Evolutionary conservation across 1,140 invertebrate genomes (phyloP), one percentile per base, ranked within the genome.

Genomic region (Drusus annulatus): DNA sequence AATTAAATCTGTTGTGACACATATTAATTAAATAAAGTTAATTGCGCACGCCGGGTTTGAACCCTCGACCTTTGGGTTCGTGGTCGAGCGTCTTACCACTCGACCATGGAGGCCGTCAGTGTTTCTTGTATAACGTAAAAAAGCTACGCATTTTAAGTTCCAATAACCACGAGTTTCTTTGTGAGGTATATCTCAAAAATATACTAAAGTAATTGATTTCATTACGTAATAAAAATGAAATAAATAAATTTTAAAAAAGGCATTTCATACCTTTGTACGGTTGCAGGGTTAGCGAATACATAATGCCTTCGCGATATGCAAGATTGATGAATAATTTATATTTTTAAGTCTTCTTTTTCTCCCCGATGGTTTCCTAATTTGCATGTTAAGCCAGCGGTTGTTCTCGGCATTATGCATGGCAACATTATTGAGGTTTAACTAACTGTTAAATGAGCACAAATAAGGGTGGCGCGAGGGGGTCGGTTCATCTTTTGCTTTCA

Each of bases 401-500:
- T 75, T 74, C 54, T 74, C 62, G 74, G 63, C 78, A 63, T 79
- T 79, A 79, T 79, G 78, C 78, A 79, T 74, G 60, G 69, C 68
- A 79, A 74, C 78, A 79, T 79, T 79, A 75, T 79, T 56, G 78
- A 52, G 69, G 78, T 75, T 79, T 79, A 79, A 79, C 78, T 79
- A 79, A 79, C 78, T 79, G 78, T 74, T 79, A 79, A 79, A 79
- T 79, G 69, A 79, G 69, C 69, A 69, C 23, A n/a, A 51, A 54
- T 63, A 68, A 31, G 52, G 77, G 51, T 58, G 69, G 31, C 15
- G n/a, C 13, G 58, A 23, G 62, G 60, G 6, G n/a, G 50, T 28
- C 36, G 25, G 71, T 25, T 75, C 71, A 58, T 25, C 54, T 17
- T 36, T 23, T 28, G 10, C 54, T 75, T 56, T 75, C 28, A 75